These are phyloP conservation scores for Tetragnatha montana DNA, from an alignment of 2,888 invertebrate genomes.

Conservation along the genomic window DNA sequence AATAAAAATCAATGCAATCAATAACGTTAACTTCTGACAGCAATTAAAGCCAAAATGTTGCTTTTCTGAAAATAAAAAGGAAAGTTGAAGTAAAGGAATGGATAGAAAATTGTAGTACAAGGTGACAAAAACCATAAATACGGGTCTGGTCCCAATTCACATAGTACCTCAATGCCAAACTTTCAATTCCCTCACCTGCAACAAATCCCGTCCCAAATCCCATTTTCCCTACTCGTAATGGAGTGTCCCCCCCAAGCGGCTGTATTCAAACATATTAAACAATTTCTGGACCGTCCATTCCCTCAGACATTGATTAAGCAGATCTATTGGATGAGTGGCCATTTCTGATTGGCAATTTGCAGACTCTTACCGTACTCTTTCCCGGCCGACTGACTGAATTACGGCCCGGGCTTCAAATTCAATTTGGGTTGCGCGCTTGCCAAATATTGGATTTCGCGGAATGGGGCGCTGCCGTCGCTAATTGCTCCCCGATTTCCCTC, in stretches of 20 bases:
- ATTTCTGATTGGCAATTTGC: conserved; percentile 31
- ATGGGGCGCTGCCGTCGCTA: conserved; percentile 24
- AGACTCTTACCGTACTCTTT: not conserved
- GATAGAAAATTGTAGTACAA: too few species aligned
- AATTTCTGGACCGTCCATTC: not conserved
- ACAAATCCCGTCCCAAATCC: too few species aligned
- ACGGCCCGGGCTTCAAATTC: conserved; percentile 37
- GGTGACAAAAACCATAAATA: not conserved
- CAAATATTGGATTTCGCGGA: conserved; percentile 50
- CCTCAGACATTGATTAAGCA: conserved; percentile 20
- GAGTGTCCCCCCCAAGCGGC: not conserved
- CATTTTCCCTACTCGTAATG: not conserved
- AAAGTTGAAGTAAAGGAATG: too few species aligned
- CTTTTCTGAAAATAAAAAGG: too few species aligned
- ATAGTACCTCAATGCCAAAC: too few species aligned
- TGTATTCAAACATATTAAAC: not conserved
- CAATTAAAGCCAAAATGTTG: too few species aligned
- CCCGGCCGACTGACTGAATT: conserved; percentile 20
- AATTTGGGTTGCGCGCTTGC: conserved; percentile 40
- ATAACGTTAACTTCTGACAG: too few species aligned
- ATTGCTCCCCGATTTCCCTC: conserved; percentile 16
- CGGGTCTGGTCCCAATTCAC: not conserved
- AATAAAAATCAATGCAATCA: too few species aligned
- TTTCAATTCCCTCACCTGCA: too few species aligned
- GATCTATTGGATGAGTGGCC: conserved; percentile 21